Evolutionary conservation across 2,888 invertebrate species (phyloP), one percentile per base, ranked within the genome.

Genomic region (Heliconius aoede): DNA sequence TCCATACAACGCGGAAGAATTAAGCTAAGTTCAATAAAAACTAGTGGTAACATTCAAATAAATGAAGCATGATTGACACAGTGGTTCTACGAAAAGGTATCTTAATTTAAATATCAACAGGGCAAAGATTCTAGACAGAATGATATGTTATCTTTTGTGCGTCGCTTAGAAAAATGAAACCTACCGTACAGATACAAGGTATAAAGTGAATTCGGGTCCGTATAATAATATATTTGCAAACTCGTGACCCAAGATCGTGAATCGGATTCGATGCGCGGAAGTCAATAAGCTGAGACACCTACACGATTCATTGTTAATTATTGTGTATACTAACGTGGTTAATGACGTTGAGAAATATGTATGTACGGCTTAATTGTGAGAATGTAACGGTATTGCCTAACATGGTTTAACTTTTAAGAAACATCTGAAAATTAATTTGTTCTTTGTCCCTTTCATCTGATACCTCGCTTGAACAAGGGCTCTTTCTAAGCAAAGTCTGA

Each of bases 221-320:
- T 55, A 21, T 78, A 80, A 79, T n/a, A n/a, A n/a, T n/a, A n/a
- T 76, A 77, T 81, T 81, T 78, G 82, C 80, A 32, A 79, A 79
- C 78, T 83, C 82, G 83, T 84, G 84, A 83, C 81, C 80, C 72
- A 73, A 78, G 81, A 83, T 82, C 84, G 81, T 83, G 84, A 79
- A 81, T 80, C 78, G 76, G 79, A 82, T 82, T 82, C 80, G 81
- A 81, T 78, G 76, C 76, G 81, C 82, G 83, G 83, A 83, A 82
- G 83, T 80, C 80, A 76, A 77, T 79, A 76, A 78, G 80, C 73
- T 75, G 40, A 74, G 78, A 79, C 81, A 80, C 80, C 82, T 79
- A 80, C 83, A 80, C 80, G 82, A 80, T 71, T 76, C 77, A 81
- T 82, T 81, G 80, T 80, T 81, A 81, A 82, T 82, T 82, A 83